A percentile compares a stretch with the other conserved stretches of the same genome.
phyloP scores from a whole-genome alignment of 2,888 invertebrate genomes.

The Eupithecia pulchellata region DNA sequence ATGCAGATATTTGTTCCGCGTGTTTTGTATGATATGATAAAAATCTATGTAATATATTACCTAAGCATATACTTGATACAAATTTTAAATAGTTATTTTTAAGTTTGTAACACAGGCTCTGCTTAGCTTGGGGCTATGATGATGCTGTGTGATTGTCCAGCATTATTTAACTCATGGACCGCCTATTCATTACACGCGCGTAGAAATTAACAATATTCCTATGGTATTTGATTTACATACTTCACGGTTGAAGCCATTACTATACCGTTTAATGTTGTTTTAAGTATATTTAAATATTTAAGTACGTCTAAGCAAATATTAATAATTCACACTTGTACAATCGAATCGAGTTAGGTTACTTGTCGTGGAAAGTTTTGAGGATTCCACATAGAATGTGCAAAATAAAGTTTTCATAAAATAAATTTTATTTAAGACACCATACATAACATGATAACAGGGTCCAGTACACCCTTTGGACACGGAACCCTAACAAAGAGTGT shows the following conservation, averaged over 20 bases:
- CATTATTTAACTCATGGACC: too few species aligned
- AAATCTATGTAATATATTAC: too few species aligned
- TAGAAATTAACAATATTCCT: not conserved
- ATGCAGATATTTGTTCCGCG: too few species aligned
- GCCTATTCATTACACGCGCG: not conserved
- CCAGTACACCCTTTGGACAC: too few species aligned
- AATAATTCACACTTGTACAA: not conserved
- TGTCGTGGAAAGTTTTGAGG: not conserved
- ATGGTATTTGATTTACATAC: not conserved
- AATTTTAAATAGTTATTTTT: too few species aligned
- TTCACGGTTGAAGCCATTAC: not conserved
- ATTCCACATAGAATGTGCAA: not conserved
- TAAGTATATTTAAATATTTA: not conserved
- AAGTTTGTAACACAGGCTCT: too few species aligned
- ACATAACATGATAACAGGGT: too few species aligned
- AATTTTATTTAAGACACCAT: too few species aligned
- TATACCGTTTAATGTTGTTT: not conserved
- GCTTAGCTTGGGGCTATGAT: too few species aligned
- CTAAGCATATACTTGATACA: too few species aligned
- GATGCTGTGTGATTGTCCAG: too few species aligned
- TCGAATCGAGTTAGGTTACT: not conserved
- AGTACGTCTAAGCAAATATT: not conserved
- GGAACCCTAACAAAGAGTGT: not conserved
- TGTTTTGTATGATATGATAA: too few species aligned
- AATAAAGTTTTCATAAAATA: not conserved